These are phyloP conservation scores for Paralvinella palmiformis DNA, from an alignment of 1,140 invertebrate species.

Conservation along the genomic window DNA sequence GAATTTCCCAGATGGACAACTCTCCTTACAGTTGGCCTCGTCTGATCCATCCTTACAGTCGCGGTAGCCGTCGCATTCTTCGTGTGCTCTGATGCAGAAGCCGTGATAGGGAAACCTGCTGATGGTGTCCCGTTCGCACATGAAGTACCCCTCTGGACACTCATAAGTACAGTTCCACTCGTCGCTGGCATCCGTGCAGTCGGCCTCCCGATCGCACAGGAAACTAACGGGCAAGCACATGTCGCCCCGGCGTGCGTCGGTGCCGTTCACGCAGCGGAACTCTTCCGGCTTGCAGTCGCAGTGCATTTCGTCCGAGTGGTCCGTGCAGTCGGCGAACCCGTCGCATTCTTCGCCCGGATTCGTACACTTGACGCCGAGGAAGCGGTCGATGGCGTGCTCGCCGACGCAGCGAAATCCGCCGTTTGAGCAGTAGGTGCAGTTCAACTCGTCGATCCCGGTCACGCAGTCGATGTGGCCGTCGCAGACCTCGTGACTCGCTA, in stretches of 20 bases:
- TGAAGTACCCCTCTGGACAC: constrained; percentile 1
- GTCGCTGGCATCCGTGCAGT: constrained; percentile 13
- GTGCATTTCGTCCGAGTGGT: constrained; percentile 6
- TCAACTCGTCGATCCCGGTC: neutral
- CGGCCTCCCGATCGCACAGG: constrained; percentile 1
- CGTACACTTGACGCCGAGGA: neutral
- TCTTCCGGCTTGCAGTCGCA: constrained; percentile 1
- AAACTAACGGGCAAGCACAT: neutral
- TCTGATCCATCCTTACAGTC: constrained; percentile 15
- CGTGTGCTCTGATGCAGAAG: neutral
- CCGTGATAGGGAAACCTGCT: neutral
- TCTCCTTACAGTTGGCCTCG: constrained; percentile 7
- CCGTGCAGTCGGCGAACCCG: constrained; percentile 8
- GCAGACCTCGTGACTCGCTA: neutral
- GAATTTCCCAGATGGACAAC: neutral
- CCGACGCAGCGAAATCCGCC: constrained; percentile 7
- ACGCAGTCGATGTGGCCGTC: constrained; percentile 3
- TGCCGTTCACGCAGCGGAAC: constrained; percentile 5
- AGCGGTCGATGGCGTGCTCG: neutral
- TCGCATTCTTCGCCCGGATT: neutral
- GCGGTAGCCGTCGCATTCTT: neutral
- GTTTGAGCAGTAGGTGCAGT: constrained; percentile 6
- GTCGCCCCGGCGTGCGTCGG: neutral
- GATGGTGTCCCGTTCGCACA: neutral
- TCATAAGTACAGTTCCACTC: neutral